phyloP scores from a whole-genome alignment of 2,888 invertebrate genomes.

The Gerosis bhagava region DNA sequence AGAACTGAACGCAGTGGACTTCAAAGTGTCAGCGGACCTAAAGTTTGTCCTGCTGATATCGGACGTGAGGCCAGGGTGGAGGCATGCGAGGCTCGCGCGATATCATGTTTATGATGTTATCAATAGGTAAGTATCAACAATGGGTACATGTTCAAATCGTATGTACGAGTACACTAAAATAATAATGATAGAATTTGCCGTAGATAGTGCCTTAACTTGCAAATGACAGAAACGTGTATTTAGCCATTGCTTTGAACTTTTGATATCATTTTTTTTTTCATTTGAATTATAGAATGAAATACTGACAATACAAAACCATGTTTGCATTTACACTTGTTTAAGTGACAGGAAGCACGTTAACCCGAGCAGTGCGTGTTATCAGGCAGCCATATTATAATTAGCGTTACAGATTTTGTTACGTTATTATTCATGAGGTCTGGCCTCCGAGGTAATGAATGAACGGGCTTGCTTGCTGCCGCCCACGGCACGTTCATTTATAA shows the following conservation, averaged over 20 bases:
- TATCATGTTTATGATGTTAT: constrained; percentile 87
- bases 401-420: constrained; percentile 68
- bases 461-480: constrained; percentile 48
- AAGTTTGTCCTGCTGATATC: constrained; percentile 90
- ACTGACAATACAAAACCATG: constrained; percentile 8
- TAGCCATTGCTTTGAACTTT: no score
- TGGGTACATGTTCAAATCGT: no score
- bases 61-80: constrained; percentile 84
- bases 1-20: constrained; percentile 89
- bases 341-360: constrained; percentile 24
- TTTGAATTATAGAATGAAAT: background rate
- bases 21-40: constrained; percentile 89
- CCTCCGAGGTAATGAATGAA: constrained; percentile 78
- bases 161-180: no score
- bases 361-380: constrained; percentile 28
- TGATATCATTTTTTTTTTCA: no score
- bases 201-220: no score
- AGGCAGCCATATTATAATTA: constrained; percentile 44
- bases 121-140: constrained; percentile 80
- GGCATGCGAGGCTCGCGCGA: constrained; percentile 83
- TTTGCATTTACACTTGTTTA: constrained; percentile 12
- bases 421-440: constrained; percentile 76
- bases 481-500: constrained; percentile 76
- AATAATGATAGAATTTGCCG: no score
- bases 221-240: no score